Evolutionary conservation across 2,113 vertebrate species (phyloP).

Genomic region (Chiloscyllium plagiosum): DNA sequence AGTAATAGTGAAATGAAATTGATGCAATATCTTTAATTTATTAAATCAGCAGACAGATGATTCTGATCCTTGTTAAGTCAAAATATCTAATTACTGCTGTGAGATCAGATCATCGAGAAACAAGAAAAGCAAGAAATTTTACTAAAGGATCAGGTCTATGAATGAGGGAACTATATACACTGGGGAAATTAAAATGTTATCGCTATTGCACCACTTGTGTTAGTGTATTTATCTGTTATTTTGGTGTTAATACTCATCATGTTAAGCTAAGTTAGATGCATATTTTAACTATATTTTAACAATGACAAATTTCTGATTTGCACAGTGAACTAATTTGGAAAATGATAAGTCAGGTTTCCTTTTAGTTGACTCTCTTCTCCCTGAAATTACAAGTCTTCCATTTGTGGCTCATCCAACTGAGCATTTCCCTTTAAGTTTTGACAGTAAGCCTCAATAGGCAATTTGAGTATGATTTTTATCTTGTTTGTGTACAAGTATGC

Average conservation of each 20-base stretch:
- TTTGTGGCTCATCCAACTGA: background rate
- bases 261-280: background rate
- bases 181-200: constrained; percentile 15
- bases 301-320: background rate
- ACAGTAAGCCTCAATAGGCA: background rate
- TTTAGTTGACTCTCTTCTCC: background rate
- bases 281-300: background rate
- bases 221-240: background rate
- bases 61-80: background rate
- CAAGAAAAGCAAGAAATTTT: background rate
- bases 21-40: background rate
- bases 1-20: background rate
- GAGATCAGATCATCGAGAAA: background rate
- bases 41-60: background rate
- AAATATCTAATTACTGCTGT: background rate
- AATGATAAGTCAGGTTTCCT: background rate
- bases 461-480: background rate
- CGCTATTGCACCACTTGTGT: background rate
- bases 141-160: background rate
- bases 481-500: background rate
- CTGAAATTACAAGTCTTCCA: no score
- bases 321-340: background rate
- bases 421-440: background rate
- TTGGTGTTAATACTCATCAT: background rate
- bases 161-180: background rate